Conservation (phyloP, 2,113 vertebrate genomes). For the Neofelis nebulosa region DNA sequence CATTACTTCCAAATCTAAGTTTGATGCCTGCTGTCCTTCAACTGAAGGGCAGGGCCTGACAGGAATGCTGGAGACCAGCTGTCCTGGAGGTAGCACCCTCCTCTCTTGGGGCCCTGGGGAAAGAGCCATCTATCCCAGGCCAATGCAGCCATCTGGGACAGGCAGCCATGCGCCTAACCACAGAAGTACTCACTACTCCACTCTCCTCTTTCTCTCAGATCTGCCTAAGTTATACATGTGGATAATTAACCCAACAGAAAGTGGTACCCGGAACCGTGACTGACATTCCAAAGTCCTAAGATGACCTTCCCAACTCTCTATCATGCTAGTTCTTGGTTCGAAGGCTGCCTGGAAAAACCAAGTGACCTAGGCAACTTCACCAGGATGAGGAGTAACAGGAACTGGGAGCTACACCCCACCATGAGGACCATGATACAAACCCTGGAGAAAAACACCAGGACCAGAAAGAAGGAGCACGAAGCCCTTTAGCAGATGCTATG, state of each 20-base stretch:
- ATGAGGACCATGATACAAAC: neutral
- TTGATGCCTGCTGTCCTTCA: neutral
- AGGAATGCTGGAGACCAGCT: neutral
- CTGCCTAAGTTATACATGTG: neutral
- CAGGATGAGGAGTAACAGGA: neutral
- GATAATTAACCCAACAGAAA: constrained; percentile 12
- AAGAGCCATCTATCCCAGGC: neutral
- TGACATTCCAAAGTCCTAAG: neutral
- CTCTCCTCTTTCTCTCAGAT: neutral
- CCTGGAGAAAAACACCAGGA: neutral
- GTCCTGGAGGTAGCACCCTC: neutral
- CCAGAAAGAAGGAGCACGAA: neutral
- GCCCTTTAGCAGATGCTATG: neutral
- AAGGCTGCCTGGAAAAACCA: neutral
- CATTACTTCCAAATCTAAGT: neutral
- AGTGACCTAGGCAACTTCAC: neutral
- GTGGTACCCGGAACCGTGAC: neutral
- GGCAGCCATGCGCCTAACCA: neutral
- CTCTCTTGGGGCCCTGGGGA: neutral
- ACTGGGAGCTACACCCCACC: neutral
- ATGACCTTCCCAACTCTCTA: neutral
- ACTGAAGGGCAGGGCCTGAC: neutral
- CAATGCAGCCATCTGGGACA: neutral
- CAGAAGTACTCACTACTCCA: neutral
- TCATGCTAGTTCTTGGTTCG: neutral